These are phyloP conservation scores for Lordiphosa mommai DNA, from an alignment of 1,140 invertebrate species.

Conservation along the genomic window DNA sequence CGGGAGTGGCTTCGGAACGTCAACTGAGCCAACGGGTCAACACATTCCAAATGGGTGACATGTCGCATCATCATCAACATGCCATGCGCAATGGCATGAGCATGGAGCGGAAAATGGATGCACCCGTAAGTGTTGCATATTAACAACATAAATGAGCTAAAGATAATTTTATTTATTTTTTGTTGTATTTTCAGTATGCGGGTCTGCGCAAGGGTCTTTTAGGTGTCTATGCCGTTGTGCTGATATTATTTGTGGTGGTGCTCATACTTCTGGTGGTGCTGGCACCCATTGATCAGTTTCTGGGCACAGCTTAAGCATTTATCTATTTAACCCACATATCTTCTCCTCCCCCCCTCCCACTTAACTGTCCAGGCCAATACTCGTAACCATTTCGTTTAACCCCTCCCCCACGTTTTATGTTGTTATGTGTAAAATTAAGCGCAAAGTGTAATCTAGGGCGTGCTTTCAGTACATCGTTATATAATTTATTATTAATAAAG, in stretches of 20 bases:
- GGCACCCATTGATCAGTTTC: constrained; percentile 84
- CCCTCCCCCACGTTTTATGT: constrained; percentile 25
- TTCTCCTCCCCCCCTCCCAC: no score
- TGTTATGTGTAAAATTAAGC: constrained; percentile 58
- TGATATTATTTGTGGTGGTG: constrained; percentile 83
- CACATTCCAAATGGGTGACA: constrained; percentile 91
- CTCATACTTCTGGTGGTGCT: constrained; percentile 87
- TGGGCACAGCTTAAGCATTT: constrained; percentile 31
- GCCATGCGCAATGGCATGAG: constrained; percentile 83
- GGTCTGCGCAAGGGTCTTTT: constrained; percentile 87
- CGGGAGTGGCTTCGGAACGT: constrained; percentile 86
- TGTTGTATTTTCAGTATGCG: constrained; percentile 83
- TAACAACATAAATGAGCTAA: background rate
- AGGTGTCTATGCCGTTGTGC: constrained; percentile 86
- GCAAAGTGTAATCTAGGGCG: constrained; percentile 47
- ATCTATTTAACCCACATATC: background rate
- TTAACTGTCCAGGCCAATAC: constrained; percentile 6
- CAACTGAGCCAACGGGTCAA: constrained; percentile 86
- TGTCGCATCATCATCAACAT: constrained; percentile 80
- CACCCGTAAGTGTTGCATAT: constrained; percentile 83
- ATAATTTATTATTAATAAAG: constrained; percentile 69
- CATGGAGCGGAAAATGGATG: constrained; percentile 86
- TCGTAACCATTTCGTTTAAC: constrained; percentile 29
- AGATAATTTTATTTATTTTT: background rate
- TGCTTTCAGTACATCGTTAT: constrained; percentile 67